Evolutionary conservation across 2,888 invertebrate species (phyloP).

Genomic region (Drosophila algonquin): DNA sequence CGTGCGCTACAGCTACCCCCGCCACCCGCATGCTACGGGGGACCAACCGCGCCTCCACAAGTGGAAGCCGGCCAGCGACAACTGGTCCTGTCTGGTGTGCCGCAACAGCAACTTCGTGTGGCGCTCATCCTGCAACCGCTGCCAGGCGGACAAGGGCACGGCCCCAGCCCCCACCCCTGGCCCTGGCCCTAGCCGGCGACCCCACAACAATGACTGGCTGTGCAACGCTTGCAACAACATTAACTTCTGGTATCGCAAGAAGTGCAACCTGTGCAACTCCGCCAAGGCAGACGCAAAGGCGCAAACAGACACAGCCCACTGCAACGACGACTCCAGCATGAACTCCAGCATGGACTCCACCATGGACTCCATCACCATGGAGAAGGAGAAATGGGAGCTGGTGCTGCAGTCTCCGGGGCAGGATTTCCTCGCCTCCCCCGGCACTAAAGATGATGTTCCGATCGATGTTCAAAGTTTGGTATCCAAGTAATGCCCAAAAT

Average conservation of each 20-base stretch:
- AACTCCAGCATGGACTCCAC: constrained; percentile 5
- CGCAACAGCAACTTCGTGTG: constrained; percentile 68
- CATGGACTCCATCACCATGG: constrained; percentile 1
- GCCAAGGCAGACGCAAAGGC: constrained; percentile 19
- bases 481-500: not conserved
- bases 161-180: constrained; percentile 8
- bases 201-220: constrained; percentile 53
- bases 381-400: constrained; percentile 58
- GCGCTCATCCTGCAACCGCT: constrained; percentile 66
- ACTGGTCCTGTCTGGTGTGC: constrained; percentile 63
- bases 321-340: not conserved
- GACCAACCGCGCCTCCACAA: constrained; percentile 43
- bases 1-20: constrained; percentile 56
- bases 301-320: not conserved
- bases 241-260: constrained; percentile 65
- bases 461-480: not conserved
- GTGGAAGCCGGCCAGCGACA: constrained; percentile 69
- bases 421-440: not conserved
- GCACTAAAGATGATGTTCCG: not conserved
- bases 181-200: constrained; percentile 18
- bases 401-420: constrained; percentile 18
- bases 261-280: constrained; percentile 63
- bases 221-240: constrained; percentile 56
- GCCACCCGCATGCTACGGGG: constrained; percentile 18
- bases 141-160: constrained; percentile 38